Evolutionary conservation across 2,888 invertebrate species (phyloP), one percentile per base, ranked within the genome.

Genomic region (Pyrgus malvae): DNA sequence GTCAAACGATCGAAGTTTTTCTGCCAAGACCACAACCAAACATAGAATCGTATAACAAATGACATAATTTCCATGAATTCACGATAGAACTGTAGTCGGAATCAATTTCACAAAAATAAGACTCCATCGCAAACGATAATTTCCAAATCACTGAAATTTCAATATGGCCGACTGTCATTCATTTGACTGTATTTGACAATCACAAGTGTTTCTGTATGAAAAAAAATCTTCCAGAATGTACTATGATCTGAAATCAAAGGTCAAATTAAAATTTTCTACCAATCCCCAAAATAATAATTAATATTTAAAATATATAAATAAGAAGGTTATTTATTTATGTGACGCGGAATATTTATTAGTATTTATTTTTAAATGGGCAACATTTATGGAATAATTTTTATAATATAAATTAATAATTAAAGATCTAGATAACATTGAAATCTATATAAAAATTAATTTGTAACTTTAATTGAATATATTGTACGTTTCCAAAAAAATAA

Each of bases 41-140:
- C 74, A 80, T 86, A 80, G 80, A 81, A 78, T 81, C 80, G 68
- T 77, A 80, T 71, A 73, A 80, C 80, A 83, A 84, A 83, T 84
- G 83, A 87, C 89, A 90, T 90, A 85, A 87, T 87, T 87, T 88
- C 80, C 83, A 83, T 76, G 82, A 83, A 81, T 78, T 82, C 76
- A 77, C 89, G 84, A 83, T 78, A 74, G 82, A 83, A 80, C 75
- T 81, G 80, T 74, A 75, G 79, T 83, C 82, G 77, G 83, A 88
- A 80, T 81, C 87, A 78, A 84, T 79, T 81, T 80, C 74, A 83
- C 78, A 83, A 90, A 86, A 89, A 79, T 88, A 76, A 76, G 88
- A 89, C 90, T 90, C 91, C 91, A 91, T 91, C 76, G 91, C 90
- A 86, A 83, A 81, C 82, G 87, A 83, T 84, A 88, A 80, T 87